Conservation (phyloP, 1,140 invertebrate genomes). For the Conopomorpha cramerella region DNA sequence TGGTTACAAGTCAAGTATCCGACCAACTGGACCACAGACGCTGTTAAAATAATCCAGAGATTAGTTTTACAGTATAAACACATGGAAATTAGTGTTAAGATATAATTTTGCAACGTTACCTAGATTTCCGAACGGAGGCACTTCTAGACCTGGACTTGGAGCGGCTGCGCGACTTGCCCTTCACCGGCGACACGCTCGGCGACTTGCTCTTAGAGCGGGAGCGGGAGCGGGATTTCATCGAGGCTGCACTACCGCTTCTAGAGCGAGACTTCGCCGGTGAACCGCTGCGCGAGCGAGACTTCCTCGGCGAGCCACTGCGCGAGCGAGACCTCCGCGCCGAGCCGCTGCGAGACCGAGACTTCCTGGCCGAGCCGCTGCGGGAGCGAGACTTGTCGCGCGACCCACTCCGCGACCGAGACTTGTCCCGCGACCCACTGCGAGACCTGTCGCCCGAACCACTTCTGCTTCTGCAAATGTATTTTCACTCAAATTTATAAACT, state of each 20-base stretch:
- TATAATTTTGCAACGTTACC: too few relatives aligned
- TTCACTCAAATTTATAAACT: too few relatives aligned
- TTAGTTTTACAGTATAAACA: too few relatives aligned
- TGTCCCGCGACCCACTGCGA: background rate
- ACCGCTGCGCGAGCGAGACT: constrained; percentile 7
- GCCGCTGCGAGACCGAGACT: constrained; percentile 4
- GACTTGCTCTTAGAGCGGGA: constrained; percentile 12
- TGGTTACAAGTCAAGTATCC: too few relatives aligned
- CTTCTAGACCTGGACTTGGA: constrained; percentile 12
- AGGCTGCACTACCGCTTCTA: constrained; percentile 3
- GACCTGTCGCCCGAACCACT: too few relatives aligned
- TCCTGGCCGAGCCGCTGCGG: background rate
- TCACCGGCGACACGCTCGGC: constrained; percentile 12
- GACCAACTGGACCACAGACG: too few relatives aligned
- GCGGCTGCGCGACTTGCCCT: too few relatives aligned
- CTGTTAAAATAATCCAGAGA: too few relatives aligned
- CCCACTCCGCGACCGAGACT: background rate
- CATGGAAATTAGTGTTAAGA: too few relatives aligned
- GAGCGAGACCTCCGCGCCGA: constrained; percentile 2
- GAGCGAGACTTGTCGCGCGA: constrained; percentile 2
- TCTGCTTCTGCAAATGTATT: too few relatives aligned
- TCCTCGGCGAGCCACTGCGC: constrained; percentile 9
- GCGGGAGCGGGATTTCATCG: constrained; percentile 5
- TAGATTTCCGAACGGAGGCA: constrained; percentile 5
- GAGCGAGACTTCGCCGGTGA: constrained; percentile 4